phyloP scores from a whole-genome alignment of 1,140 invertebrate species.

The Triops cancriformis region DNA sequence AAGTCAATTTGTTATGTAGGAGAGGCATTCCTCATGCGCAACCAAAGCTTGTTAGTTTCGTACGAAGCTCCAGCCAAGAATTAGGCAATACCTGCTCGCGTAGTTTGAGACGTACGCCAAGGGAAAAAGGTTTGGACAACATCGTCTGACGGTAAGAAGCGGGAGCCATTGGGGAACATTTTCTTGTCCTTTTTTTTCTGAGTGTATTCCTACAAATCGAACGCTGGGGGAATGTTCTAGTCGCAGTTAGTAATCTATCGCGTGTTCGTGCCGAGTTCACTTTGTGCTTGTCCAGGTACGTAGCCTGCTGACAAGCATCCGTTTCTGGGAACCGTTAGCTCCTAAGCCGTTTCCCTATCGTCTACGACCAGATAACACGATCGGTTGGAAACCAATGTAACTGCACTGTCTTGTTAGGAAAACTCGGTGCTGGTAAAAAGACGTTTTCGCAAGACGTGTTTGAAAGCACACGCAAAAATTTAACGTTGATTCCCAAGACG shows the following conservation, averaged over 20 bases:
- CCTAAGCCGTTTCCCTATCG: not conserved
- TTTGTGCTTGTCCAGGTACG: not conserved
- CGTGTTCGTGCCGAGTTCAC: not conserved
- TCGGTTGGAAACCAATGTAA: not conserved
- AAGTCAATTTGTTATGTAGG: too few species aligned
- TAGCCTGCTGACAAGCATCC: not conserved
- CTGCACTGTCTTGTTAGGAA: not conserved
- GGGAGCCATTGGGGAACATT: not conserved
- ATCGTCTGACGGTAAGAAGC: not conserved
- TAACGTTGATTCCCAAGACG: not conserved
- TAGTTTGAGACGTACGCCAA: not conserved
- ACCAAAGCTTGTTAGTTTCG: not conserved
- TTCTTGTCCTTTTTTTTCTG: not conserved
- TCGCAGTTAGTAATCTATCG: not conserved
- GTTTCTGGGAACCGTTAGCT: slow-evolving; percentile 6
- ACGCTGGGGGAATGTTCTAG: not conserved
- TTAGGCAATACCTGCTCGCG: not conserved
- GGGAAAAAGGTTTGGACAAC: not conserved
- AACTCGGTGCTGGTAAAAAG: not conserved
- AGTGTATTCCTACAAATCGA: not conserved
- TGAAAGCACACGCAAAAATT: not conserved
- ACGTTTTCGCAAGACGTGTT: not conserved
- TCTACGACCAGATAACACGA: not conserved
- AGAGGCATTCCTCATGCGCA: not conserved
- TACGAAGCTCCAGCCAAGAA: not conserved